phyloP scores from a whole-genome alignment of 2,888 invertebrate species.

The Hybos culiciformis region DNA sequence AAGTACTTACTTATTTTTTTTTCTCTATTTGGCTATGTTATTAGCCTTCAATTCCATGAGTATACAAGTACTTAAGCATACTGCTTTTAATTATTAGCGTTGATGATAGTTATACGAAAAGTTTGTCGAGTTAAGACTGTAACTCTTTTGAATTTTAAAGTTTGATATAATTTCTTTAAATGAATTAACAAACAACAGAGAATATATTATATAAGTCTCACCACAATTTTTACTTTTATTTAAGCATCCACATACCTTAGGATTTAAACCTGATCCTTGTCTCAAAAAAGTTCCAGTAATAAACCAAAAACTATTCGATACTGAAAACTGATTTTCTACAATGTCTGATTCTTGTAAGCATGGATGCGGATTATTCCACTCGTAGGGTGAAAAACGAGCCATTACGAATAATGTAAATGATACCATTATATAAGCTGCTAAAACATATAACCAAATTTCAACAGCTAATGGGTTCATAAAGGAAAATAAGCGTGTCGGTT shows the following conservation, averaged over 20 bases:
- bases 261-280: constrained; percentile 72
- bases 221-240: too few relatives aligned
- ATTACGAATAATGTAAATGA: constrained; percentile 90
- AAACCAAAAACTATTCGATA: constrained; percentile 88
- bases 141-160: too few relatives aligned
- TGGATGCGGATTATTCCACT: constrained; percentile 76
- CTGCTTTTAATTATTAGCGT: too few relatives aligned
- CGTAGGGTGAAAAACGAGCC: constrained; percentile 93
- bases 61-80: too few relatives aligned
- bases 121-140: too few relatives aligned
- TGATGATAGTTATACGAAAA: too few relatives aligned
- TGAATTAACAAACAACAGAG: too few relatives aligned
- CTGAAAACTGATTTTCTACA: constrained; percentile 90
- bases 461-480: constrained; percentile 93
- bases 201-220: too few relatives aligned
- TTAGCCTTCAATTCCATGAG: too few relatives aligned
- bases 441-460: constrained; percentile 92
- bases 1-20: too few relatives aligned
- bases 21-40: too few relatives aligned
- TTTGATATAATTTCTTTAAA: too few relatives aligned
- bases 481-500: constrained; percentile 78
- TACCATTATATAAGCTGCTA: constrained; percentile 87
- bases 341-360: constrained; percentile 71
- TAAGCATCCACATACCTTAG: constrained; percentile 69
- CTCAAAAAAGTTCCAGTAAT: constrained; percentile 79